phyloP scores from a whole-genome alignment of 2,888 invertebrate genomes.

The Thyatira batis region DNA sequence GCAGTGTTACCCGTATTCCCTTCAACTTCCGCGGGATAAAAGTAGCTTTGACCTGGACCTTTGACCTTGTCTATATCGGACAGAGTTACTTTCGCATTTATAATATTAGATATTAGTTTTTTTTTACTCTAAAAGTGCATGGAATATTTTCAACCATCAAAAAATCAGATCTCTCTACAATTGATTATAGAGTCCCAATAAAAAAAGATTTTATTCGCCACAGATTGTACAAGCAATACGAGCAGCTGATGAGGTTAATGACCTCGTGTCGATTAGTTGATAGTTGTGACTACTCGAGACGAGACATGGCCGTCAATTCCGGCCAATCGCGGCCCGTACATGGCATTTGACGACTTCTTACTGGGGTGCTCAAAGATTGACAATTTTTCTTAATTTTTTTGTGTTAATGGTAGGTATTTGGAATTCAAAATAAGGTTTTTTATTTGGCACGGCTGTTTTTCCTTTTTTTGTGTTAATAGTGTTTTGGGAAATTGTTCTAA shows the following conservation, averaged over 20 bases:
- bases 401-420: neutral
- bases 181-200: too few relatives aligned
- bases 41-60: too few relatives aligned
- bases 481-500: too few relatives aligned
- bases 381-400: constrained; percentile 3
- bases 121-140: too few relatives aligned
- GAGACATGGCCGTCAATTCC: constrained; percentile 48
- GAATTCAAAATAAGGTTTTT: neutral
- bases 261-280: neutral
- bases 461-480: too few relatives aligned
- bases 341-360: constrained; percentile 30
- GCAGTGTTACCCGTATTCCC: too few relatives aligned
- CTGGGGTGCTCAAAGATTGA: constrained; percentile 42
- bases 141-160: too few relatives aligned
- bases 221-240: constrained; percentile 4
- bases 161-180: too few relatives aligned
- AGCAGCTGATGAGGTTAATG: constrained; percentile 25
- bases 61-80: too few relatives aligned
- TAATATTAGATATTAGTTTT: too few relatives aligned
- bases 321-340: constrained; percentile 55
- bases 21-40: too few relatives aligned
- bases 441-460: constrained; percentile 9
- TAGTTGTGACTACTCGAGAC: constrained; percentile 12
- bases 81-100: too few relatives aligned
- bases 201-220: neutral